Evolutionary conservation across 1,140 invertebrate species (phyloP).

Genomic region (Hypothenemus hampei): DNA sequence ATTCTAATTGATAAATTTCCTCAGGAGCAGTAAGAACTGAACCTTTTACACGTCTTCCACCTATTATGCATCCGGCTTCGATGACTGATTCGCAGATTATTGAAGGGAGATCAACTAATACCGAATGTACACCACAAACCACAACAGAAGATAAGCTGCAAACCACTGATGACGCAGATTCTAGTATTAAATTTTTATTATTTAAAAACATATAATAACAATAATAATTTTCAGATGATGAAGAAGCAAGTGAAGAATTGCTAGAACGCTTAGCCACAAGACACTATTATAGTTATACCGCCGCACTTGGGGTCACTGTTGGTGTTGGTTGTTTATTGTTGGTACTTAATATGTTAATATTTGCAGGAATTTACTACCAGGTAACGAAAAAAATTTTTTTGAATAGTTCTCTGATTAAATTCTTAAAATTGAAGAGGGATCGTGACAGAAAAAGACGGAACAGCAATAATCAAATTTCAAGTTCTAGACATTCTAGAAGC

Average conservation of each 20-base stretch:
- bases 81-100: constrained; percentile 41
- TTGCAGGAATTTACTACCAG: constrained; percentile 80
- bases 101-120: constrained; percentile 26
- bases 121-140: constrained; percentile 47
- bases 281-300: constrained; percentile 66
- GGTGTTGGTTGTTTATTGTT: constrained; percentile 82
- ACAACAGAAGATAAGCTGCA: constrained; percentile 33
- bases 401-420: background rate
- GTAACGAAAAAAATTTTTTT: background rate
- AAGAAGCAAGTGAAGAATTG: constrained; percentile 49
- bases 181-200: no score
- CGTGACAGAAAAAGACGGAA: constrained; percentile 45
- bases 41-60: constrained; percentile 54
- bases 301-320: constrained; percentile 81
- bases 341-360: constrained; percentile 80
- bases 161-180: constrained; percentile 27
- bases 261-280: constrained; percentile 51
- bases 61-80: constrained; percentile 45
- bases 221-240: constrained; percentile 47
- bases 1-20: no score
- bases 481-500: constrained; percentile 19
- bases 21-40: constrained; percentile 55
- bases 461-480: constrained; percentile 32
- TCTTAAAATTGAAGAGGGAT: constrained; percentile 51
- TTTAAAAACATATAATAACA: background rate